These are phyloP conservation scores for Empis stercorea DNA, from an alignment of 2,888 invertebrate genomes.

Conservation along the genomic window DNA sequence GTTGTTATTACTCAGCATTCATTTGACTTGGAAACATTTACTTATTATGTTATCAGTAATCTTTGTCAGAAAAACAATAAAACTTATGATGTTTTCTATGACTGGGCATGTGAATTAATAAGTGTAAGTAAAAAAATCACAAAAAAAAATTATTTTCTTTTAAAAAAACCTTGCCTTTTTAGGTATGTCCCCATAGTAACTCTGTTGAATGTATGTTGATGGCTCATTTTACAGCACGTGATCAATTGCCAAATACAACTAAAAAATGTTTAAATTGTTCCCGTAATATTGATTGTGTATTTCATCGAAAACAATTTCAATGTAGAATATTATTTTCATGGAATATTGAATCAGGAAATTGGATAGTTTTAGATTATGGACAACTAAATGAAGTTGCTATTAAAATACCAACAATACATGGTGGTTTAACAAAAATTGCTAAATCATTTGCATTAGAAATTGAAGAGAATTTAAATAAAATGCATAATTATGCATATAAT, in stretches of 20 bases:
- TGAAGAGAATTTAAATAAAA: constrained; percentile 19
- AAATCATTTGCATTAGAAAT: constrained; percentile 30
- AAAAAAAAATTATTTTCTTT: too few relatives aligned
- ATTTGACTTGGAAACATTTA: constrained; percentile 35
- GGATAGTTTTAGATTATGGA: constrained; percentile 35
- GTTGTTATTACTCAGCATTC: constrained; percentile 35
- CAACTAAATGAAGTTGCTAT: constrained; percentile 24
- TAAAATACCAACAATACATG: constrained; percentile 13
- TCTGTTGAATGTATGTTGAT: constrained; percentile 30
- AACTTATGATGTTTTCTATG: constrained; percentile 35
- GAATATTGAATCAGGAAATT: constrained; percentile 34
- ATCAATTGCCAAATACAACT: constrained; percentile 20
- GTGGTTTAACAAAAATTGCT: constrained; percentile 25
- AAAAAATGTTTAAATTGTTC: constrained; percentile 31
- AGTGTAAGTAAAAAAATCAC: constrained; percentile 19
- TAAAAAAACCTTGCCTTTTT: not conserved
- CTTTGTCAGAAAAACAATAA: constrained; percentile 36
- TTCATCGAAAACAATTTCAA: constrained; percentile 33
- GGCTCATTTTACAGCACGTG: constrained; percentile 35
- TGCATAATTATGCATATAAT: constrained; percentile 28
- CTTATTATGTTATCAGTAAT: constrained; percentile 33
- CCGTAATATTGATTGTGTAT: constrained; percentile 27
- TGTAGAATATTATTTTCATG: constrained; percentile 34
- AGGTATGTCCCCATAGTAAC: constrained; percentile 32
- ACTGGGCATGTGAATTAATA: constrained; percentile 35